Percentiles rank a stretch among this genome's conserved stretches.
Conservation (phyloP, 1,140 invertebrate species). For the Gryllus bimaculatus region DNA sequence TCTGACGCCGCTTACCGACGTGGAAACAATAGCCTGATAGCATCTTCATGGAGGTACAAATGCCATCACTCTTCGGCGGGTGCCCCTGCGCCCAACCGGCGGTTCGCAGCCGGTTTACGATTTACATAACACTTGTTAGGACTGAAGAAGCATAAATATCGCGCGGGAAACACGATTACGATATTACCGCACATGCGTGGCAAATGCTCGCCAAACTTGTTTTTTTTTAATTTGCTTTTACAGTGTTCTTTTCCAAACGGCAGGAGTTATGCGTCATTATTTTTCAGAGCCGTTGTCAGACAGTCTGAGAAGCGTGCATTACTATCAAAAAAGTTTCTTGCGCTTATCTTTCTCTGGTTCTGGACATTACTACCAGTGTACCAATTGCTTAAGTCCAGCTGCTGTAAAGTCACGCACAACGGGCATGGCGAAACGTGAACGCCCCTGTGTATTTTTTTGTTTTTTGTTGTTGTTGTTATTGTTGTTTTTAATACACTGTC, state of each 20-base stretch:
- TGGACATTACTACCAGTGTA: too few species aligned
- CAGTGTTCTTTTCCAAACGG: neutral
- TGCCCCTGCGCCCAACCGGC: too few species aligned
- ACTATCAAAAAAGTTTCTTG: too few species aligned
- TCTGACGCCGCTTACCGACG: neutral
- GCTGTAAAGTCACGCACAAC: too few species aligned
- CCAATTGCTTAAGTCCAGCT: too few species aligned
- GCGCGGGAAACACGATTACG: neutral
- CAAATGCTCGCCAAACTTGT: neutral
- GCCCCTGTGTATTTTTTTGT: too few species aligned
- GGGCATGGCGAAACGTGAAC: too few species aligned
- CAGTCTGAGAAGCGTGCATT: neutral
- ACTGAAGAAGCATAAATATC: neutral
- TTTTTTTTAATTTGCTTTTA: neutral
- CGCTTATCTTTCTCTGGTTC: too few species aligned
- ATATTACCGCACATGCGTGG: neutral
- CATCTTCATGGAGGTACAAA: neutral
- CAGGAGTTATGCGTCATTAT: neutral
- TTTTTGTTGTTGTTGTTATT: too few species aligned
- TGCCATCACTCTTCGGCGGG: neutral
- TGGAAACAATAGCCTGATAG: neutral
- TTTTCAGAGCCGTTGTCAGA: neutral
- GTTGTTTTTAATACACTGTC: too few species aligned
- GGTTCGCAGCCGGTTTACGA: neutral
- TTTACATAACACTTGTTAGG: constrained; percentile 1